These are phyloP conservation scores for Hippocampus guttulatus DNA, from an alignment of 2,113 vertebrate genomes.

Conservation along the genomic window DNA sequence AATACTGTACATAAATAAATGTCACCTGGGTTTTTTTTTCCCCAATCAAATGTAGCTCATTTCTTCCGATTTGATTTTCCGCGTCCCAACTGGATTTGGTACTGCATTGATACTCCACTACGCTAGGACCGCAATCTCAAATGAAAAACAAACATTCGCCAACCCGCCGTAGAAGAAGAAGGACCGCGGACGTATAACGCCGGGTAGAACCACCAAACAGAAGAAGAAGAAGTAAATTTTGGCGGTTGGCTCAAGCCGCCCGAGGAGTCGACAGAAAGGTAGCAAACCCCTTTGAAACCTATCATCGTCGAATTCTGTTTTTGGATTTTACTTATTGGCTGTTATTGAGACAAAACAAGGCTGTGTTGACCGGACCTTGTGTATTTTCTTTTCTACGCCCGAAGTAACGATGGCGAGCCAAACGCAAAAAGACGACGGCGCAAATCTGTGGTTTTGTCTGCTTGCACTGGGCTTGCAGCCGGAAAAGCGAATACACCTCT, in stretches of 20 bases:
- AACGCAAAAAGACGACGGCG: slow-evolving; percentile 46
- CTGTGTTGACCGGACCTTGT: background rate
- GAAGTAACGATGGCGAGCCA: slow-evolving; percentile 40
- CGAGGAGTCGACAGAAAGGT: background rate
- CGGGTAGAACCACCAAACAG: too few species aligned
- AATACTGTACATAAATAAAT: too few species aligned
- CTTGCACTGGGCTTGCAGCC: slow-evolving; percentile 66
- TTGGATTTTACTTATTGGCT: background rate
- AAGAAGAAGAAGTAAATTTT: too few species aligned
- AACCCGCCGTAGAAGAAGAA: too few species aligned
- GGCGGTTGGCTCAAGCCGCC: too few species aligned
- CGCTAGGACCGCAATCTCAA: background rate
- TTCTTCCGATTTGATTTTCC: too few species aligned
- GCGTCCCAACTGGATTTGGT: too few species aligned
- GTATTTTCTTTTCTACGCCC: too few species aligned
- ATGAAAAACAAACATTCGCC: slow-evolving; percentile 24
- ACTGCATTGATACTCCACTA: background rate
- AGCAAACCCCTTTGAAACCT: background rate
- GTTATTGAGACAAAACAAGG: background rate
- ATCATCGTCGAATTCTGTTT: background rate
- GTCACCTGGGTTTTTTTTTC: too few species aligned
- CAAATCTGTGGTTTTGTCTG: slow-evolving; percentile 69
- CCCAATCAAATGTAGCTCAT: too few species aligned
- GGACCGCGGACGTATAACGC: background rate
- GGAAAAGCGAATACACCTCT: slow-evolving; percentile 21